Percentiles rank a stretch among this genome's conserved stretches.
phyloP scores from a whole-genome alignment of 2,888 invertebrate species.

The Drosophila atroscutellata region DNA sequence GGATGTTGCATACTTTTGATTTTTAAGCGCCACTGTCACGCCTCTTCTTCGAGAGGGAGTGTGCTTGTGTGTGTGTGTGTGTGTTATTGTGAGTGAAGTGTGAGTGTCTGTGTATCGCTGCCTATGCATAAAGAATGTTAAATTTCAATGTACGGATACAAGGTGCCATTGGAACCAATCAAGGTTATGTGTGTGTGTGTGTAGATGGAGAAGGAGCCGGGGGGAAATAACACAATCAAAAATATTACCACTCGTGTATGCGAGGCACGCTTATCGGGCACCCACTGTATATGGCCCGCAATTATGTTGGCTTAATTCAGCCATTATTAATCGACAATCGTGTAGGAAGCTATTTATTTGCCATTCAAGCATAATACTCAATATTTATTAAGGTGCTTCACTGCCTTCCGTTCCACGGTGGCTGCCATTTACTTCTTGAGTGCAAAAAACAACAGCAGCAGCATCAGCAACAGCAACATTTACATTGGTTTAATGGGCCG shows the following conservation, averaged over 20 bases:
- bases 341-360: constrained; percentile 39
- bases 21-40: constrained; percentile 49
- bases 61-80: neutral
- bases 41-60: constrained; percentile 13
- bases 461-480: neutral
- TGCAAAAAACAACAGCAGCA: neutral
- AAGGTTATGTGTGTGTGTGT: constrained; percentile 18
- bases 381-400: constrained; percentile 35
- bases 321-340: constrained; percentile 58
- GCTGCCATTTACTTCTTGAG: constrained; percentile 8
- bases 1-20: constrained; percentile 59
- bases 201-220: too few species aligned
- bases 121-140: constrained; percentile 28
- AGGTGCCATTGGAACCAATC: constrained; percentile 43
- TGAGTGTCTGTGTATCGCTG: constrained; percentile 8
- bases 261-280: constrained; percentile 47
- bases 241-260: constrained; percentile 45
- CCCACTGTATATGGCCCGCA: constrained; percentile 28
- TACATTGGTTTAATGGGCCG: constrained; percentile 3
- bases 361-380: constrained; percentile 32
- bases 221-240: constrained; percentile 34
- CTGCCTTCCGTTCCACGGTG: neutral
- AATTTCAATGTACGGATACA: constrained; percentile 39
- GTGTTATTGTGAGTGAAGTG: neutral
- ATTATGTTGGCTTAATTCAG: constrained; percentile 58